phyloP scores from a whole-genome alignment of 2,888 invertebrate species.

The Chloroclysta siterata region DNA sequence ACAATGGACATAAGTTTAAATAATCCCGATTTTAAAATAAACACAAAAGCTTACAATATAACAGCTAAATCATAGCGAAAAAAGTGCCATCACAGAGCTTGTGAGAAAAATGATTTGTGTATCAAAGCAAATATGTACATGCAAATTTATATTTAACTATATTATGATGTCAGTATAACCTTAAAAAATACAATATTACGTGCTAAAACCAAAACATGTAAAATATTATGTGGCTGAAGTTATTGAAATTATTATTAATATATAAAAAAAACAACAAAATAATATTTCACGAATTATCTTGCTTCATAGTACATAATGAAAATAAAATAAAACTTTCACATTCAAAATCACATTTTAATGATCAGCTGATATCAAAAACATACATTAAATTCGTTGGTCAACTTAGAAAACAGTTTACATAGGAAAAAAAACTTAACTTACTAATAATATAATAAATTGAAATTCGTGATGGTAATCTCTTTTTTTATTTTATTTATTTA shows the following conservation, averaged over 20 bases:
- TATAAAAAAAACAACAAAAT: conserved; percentile 13
- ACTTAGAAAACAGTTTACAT: conserved; percentile 27
- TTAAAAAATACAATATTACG: conserved; percentile 1
- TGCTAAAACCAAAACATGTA: conserved; percentile 11
- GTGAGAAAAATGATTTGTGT: conserved; percentile 42
- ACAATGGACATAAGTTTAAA: conserved; percentile 29
- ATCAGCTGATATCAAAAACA: conserved; percentile 35
- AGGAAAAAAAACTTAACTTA: conserved; percentile 34
- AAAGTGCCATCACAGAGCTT: conserved; percentile 49
- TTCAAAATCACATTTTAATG: conserved; percentile 41
- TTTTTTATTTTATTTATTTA: conserved; percentile 36
- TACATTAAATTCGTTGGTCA: conserved; percentile 36
- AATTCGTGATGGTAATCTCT: conserved; percentile 58
- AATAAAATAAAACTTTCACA: conserved; percentile 41
- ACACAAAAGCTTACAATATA: conserved; percentile 56
- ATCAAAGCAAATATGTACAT: conserved; percentile 45
- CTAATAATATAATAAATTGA: conserved; percentile 34
- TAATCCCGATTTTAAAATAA: conserved; percentile 33
- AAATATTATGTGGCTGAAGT: conserved; percentile 16
- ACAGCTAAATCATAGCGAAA: conserved; percentile 70
- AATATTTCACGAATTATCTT: conserved; percentile 4
- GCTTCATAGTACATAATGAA: conserved; percentile 24
- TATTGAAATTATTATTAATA: background rate
- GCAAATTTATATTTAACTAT: conserved; percentile 32
- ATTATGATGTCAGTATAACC: conserved; percentile 12